Evolutionary conservation across 2,888 invertebrate genomes (phyloP), one percentile per base, ranked within the genome.

Genomic region (Drosophila melanosoma): DNA sequence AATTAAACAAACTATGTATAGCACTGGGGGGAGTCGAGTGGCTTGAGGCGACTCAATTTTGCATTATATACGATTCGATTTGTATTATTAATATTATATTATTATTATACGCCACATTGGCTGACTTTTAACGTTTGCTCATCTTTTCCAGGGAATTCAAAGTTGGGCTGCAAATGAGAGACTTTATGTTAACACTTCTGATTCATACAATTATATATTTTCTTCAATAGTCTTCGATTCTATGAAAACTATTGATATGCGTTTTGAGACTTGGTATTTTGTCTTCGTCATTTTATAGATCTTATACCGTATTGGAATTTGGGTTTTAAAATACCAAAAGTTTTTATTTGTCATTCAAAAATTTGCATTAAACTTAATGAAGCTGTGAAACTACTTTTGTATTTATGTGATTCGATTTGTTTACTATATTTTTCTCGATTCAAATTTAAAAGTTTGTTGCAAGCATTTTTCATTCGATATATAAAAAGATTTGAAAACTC

Each of bases 1-100:
- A 85, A 88, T 85, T 86, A 81, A 74, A 61, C 71, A 79, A 83
- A 74, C 79, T 85, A 74, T 81, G 74, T 68, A 76, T 66, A 76
- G 68, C 88, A 80, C 85, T 72, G 60, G 20, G 42, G 68, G 71
- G 78, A 64, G 80, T 74, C 62, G 79, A 20, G 29, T 64, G 12
- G 49, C 60, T 59, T 60, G 60, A 26, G 64, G 69, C 73, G 66
- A 51, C 65, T 79, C 74, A 87, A 74, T 71, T 82, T 80, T 76
- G 75, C 80, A 84, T 87, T 75, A 84, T 81, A 69, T 58, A 57
- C 70, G 71, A 61, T 49, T 61, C 23, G 61, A 66, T 81, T 81
- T 79, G 54, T 68, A 70, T 73, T 72, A 23, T 40, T n/a, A 17
- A 7, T 15, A 23, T 23, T 20, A 4, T 45, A 8, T 45, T 40